Evolutionary conservation across 2,113 vertebrate genomes (phyloP).

Genomic region (Vidua chalybeata): DNA sequence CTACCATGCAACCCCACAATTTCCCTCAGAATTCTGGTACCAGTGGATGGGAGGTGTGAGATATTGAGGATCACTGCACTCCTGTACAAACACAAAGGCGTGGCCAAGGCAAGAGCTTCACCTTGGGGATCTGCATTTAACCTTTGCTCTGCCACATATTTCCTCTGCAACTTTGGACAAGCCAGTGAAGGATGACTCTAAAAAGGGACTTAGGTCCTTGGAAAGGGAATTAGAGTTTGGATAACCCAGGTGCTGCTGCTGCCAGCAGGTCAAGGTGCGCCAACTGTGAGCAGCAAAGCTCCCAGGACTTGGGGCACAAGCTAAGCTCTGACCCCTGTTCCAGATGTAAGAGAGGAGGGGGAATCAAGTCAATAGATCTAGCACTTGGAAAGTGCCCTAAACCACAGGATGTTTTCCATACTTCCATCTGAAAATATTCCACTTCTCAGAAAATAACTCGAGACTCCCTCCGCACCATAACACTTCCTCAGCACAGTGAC

Average conservation of each 20-base stretch:
- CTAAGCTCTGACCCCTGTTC: background rate
- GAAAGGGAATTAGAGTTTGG: background rate
- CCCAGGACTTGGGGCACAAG: background rate
- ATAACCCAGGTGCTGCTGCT: background rate
- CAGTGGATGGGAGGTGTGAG: background rate
- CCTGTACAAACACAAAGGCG: background rate
- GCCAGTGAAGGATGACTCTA: background rate
- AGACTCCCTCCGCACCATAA: background rate
- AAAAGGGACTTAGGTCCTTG: background rate
- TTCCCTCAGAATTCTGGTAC: background rate
- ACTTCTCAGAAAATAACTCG: background rate
- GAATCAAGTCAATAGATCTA: background rate
- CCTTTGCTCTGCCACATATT: background rate
- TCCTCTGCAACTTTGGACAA: background rate
- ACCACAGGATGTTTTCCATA: conserved; percentile 9
- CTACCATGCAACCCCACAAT: background rate
- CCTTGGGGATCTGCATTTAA: background rate
- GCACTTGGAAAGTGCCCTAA: background rate
- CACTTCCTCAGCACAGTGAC: background rate
- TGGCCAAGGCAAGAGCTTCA: background rate
- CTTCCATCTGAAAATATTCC: conserved; percentile 1
- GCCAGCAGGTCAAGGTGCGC: background rate
- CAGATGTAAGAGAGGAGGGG: background rate
- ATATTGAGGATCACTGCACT: background rate
- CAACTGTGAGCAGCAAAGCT: background rate